Evolutionary conservation across 2,113 vertebrate genomes (phyloP), one percentile per base, ranked within the genome.

Genomic region (Dascyllus trimaculatus): DNA sequence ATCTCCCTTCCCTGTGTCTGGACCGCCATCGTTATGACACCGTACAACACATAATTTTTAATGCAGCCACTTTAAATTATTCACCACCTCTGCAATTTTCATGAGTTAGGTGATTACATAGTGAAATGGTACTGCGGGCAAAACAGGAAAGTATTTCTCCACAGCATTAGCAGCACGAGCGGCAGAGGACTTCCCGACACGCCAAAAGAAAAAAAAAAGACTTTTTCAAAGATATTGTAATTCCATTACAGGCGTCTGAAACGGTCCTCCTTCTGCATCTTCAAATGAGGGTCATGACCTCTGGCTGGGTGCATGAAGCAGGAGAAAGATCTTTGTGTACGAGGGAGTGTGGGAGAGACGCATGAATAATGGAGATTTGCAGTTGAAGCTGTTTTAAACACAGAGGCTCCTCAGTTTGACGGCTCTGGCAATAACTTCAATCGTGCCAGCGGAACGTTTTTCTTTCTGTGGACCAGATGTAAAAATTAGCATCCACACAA

Each of bases 31-130:
- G 57, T 86, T 92, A 89, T 90, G 88, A 90, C 89, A 90, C 80
- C 13, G 15, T 86, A 48, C 81, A 92, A 90, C 84, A 91, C 89
- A 90, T 91, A 43, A 91, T 92, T 92, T 92, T 90, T 85, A 91
- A 92, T 70, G 80, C 68, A 89, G 88, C 79, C 62, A 75, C 82
- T 66, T 85, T 94, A 77, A 94, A 94, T 94, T 92, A 94, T 94
- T 95, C 87, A 95, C 86, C 19, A 32, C 57, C 54, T 43, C 73
- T 93, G 90, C 90, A 94, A 89, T 88, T 93, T 94, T 95, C 80
- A 95, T 93, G 89, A 92, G 90, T 70, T 69, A 84, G 90, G 86
- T 93, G 90, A 94, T 93, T 93, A 93, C 90, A 89, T 85, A 93
- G 90, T 93, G 93, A 93, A 92, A 92, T 85, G 82, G 86, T 82